Base-by-base conservation (phyloP, 2,113 vertebrate species). In the Atrichornis clamosus region DNA sequence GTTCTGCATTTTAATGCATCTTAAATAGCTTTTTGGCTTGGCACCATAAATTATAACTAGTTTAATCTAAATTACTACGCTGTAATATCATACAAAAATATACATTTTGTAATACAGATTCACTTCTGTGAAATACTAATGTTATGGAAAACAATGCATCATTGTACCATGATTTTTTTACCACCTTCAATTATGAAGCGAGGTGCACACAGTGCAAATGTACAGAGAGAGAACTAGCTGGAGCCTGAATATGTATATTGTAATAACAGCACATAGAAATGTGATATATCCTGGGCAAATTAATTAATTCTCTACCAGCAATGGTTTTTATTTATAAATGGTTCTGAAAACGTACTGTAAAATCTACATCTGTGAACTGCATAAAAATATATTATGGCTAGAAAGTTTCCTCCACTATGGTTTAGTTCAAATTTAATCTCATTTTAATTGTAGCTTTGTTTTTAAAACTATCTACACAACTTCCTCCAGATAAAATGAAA, bases 1-100 rank as follows among this genome's bases (percentile, higher is more conserved):
- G 82, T 97, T 97, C 96, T 97, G 95, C 96, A 97, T 97, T 98
- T 97, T 97, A 98, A 98, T 98, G 94, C 84, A 96, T 96, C 96
- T 97, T 96, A 98, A 98, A 97, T 90, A 97, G 97, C 96, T 97
- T 97, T 95, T 97, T 81, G 87, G 91, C 89, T 93, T 94, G 85
- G 90, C 91, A 95, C 90, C 96, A 94, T 96, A 96, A 97, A 97
- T 96, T 95, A 94, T 84, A 96, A 97, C 94, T 93, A 96, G 90
- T 90, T 95, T 96, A 92, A 97, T 97, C 84, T 89, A 96, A 97
- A 97, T 93, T 85, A 94, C 73, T 94, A 65, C 7, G 62, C 87
- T 79, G 67, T 81, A 92, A 94, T 96, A 95, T 85, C 89, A 94
- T 59, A 90, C 80, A 95, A 91, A 97, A 93, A 95, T 93, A 95